Evolutionary conservation across 2,888 invertebrate species (phyloP), one percentile per base, ranked within the genome.

Genomic region (Noctua comes): DNA sequence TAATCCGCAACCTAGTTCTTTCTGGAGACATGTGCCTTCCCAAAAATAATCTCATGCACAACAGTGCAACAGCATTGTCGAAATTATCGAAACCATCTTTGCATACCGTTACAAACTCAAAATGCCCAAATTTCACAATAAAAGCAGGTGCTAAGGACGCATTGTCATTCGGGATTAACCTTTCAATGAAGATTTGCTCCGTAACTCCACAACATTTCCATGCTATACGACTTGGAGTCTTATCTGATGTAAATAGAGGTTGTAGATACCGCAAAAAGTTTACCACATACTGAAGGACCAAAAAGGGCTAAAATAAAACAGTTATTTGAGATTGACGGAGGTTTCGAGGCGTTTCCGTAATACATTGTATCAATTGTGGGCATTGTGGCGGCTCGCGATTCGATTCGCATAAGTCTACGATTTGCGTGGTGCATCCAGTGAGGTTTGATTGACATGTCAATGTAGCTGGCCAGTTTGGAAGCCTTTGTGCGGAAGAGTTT

Each of bases 301-400:
- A 77, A 82, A 86, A 86, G 77, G 86, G 86, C 77, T 87, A 86
- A 86, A 86, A 85, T 88, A 87, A 88, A 89, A 93, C 91, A 91
- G 91, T 92, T 93, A 92, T 88, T 78, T 79, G 68, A 73, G 70
- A 73, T 79, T 84, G 84, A 76, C 27, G 79, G 79, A 87, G 83
- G 86, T 88, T 85, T 82, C 76, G 86, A 91, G 92, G 92, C 92
- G 92, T 93, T 91, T 90, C 92, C 89, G 88, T 89, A 91, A 91
- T 91, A 84, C 84, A 92, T 93, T 94, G 95, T 93, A 87, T 93
- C 93, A 93, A 93, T 95, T 94, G 94, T 93, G 86, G 76, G 77
- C 78, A 90, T 91, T 91, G 91, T 90, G 88, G 88, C 88, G 89
- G 86, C 75, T 84, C 73, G 89, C 92, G 93, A 94, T 94, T 93